These are phyloP conservation scores for Drepanosiphum platanoidis DNA, from an alignment of 2,888 invertebrate genomes.

Conservation along the genomic window DNA sequence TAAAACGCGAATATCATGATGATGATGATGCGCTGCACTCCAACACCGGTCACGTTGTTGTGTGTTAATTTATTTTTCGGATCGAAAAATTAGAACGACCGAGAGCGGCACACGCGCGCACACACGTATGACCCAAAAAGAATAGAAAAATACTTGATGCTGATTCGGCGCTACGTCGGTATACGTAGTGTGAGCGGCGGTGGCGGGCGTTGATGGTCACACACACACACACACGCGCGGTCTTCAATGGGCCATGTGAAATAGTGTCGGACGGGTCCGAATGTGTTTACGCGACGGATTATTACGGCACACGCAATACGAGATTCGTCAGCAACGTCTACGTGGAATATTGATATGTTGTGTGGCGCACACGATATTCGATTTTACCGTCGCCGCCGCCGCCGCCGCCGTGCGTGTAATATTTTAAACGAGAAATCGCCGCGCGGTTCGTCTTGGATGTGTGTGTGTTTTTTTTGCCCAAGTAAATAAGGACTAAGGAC, in stretches of 20 bases:
- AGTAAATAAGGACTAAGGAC: too few relatives aligned
- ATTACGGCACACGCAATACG: not conserved
- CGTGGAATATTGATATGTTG: not conserved
- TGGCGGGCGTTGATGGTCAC: not conserved
- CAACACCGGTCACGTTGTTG: not conserved
- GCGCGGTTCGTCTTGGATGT: too few relatives aligned
- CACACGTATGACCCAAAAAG: not conserved
- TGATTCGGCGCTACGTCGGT: not conserved
- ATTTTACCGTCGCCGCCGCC: too few relatives aligned
- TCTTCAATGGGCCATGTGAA: too few relatives aligned
- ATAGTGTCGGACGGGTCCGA: not conserved
- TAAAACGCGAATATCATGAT: too few relatives aligned
- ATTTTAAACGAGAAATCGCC: too few relatives aligned
- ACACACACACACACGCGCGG: not conserved
- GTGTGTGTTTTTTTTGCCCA: too few relatives aligned
- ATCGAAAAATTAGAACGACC: not conserved
- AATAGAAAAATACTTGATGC: slow-evolving; percentile 13
- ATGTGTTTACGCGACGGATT: not conserved
- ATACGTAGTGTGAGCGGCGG: not conserved
- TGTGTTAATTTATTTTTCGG: not conserved
- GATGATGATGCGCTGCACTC: too few relatives aligned
- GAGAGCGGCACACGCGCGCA: not conserved
- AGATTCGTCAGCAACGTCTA: not conserved
- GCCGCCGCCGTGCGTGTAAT: too few relatives aligned
- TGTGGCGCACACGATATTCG: not conserved